A percentile compares a stretch with the other conserved stretches of the same genome.
These are phyloP conservation scores for Hippocampus barbouri DNA, from an alignment of 2,113 vertebrate genomes.

Conservation along the genomic window DNA sequence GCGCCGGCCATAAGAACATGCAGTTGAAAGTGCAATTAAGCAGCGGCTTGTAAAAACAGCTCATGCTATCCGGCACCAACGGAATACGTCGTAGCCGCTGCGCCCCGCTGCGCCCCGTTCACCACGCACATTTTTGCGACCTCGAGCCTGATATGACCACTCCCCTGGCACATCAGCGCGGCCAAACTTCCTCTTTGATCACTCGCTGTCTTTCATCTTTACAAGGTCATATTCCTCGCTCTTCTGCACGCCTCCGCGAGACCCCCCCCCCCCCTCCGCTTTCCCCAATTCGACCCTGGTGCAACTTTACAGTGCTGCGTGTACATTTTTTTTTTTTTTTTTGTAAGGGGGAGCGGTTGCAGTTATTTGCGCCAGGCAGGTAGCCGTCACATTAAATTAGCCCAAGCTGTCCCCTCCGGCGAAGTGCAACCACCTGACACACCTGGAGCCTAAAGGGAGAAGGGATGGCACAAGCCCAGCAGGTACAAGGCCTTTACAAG, in stretches of 20 bases:
- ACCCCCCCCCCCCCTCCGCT: slow-evolving; percentile 29
- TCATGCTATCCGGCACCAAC: slow-evolving; percentile 63
- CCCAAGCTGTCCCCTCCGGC: slow-evolving; percentile 64
- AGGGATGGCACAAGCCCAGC: slow-evolving; percentile 52
- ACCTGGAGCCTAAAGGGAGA: slow-evolving; percentile 66
- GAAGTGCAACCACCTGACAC: slow-evolving; percentile 68
- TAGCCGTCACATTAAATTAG: slow-evolving; percentile 67
- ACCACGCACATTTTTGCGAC: slow-evolving; percentile 37
- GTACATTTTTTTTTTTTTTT: background rate
- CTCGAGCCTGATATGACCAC: slow-evolving; percentile 56
- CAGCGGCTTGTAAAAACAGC: slow-evolving; percentile 66
- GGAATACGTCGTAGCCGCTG: slow-evolving; percentile 60
- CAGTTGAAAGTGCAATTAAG: slow-evolving; percentile 73
- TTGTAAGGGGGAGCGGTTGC: slow-evolving; percentile 25
- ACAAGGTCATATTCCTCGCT: slow-evolving; percentile 75
- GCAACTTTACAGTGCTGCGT: slow-evolving; percentile 47
- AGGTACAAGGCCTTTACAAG: slow-evolving; percentile 71
- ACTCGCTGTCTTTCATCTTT: slow-evolving; percentile 78
- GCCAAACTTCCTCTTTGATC: slow-evolving; percentile 76
- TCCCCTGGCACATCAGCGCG: slow-evolving; percentile 66
- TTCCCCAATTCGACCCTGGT: slow-evolving; percentile 32
- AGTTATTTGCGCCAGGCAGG: slow-evolving; percentile 59
- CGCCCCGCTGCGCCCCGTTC: slow-evolving; percentile 41
- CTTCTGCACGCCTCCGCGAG: slow-evolving; percentile 47
- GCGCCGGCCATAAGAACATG: slow-evolving; percentile 54